phyloP scores from a whole-genome alignment of 2,113 vertebrate species.

The Gallinago undulata region DNA sequence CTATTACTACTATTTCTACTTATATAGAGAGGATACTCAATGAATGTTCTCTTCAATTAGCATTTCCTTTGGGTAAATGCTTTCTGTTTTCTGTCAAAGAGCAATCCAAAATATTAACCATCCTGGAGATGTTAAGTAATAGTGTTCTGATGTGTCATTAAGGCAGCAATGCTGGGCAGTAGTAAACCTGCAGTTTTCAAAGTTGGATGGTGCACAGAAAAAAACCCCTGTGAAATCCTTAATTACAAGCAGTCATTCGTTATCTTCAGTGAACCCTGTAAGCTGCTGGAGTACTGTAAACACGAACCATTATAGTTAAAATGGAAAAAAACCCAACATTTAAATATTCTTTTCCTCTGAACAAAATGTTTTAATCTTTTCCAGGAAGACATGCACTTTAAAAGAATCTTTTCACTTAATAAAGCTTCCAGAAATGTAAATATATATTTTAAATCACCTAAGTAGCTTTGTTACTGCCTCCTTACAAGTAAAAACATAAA shows the following conservation, averaged over 20 bases:
- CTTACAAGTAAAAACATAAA: background rate
- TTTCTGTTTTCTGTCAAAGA: background rate
- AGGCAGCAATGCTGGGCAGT: background rate
- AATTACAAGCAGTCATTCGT: background rate
- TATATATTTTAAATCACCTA: background rate
- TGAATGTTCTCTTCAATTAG: background rate
- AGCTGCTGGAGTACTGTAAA: background rate
- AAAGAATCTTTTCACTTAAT: background rate
- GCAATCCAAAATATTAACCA: background rate
- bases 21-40: background rate
- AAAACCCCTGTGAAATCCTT: background rate
- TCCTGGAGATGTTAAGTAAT: background rate
- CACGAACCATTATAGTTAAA: background rate
- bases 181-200: background rate
- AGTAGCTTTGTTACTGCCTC: background rate
- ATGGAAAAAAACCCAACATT: background rate
- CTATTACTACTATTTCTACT: background rate
- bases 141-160: background rate
- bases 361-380: background rate
- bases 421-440: background rate
- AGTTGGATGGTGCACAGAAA: background rate
- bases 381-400: background rate
- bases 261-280: background rate
- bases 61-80: slow-evolving; percentile 8
- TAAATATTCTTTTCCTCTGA: background rate